These are phyloP conservation scores for Ailurus styani DNA, from an alignment of 2,113 vertebrate species.

Conservation along the genomic window DNA sequence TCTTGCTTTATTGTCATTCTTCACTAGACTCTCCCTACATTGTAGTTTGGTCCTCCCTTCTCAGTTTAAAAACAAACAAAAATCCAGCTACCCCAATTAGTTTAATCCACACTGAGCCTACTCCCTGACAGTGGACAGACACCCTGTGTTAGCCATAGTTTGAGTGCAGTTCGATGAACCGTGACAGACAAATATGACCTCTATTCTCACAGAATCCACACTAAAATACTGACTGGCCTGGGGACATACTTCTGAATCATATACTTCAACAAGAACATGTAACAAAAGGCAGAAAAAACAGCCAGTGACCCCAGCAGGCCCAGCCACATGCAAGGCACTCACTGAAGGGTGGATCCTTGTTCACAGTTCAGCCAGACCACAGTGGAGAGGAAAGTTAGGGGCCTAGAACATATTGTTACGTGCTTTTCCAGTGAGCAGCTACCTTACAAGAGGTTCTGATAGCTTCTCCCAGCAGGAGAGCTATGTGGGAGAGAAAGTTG, in stretches of 20 bases:
- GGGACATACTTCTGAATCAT: not conserved
- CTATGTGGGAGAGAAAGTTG: not conserved
- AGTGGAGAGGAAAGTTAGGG: no score
- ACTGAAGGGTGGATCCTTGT: not conserved
- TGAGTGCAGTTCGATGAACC: not conserved
- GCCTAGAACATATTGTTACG: not conserved
- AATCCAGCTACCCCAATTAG: not conserved
- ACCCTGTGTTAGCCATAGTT: not conserved
- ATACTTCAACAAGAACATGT: not conserved
- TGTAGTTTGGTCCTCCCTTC: not conserved
- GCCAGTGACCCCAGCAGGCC: not conserved
- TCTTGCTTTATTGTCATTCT: not conserved
- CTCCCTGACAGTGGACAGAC: not conserved
- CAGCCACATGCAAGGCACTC: not conserved
- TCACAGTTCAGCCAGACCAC: not conserved
- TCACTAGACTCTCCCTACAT: not conserved
- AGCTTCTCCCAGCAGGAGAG: not conserved
- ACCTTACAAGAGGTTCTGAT: not conserved
- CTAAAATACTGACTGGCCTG: not conserved
- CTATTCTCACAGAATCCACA: not conserved
- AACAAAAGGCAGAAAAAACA: not conserved
- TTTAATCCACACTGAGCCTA: not conserved
- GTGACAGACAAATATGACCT: not conserved
- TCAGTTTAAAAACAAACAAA: not conserved
- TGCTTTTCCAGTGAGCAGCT: not conserved